Evolutionary conservation across 2,113 vertebrate species (phyloP).

Genomic region (Delphinus delphis): DNA sequence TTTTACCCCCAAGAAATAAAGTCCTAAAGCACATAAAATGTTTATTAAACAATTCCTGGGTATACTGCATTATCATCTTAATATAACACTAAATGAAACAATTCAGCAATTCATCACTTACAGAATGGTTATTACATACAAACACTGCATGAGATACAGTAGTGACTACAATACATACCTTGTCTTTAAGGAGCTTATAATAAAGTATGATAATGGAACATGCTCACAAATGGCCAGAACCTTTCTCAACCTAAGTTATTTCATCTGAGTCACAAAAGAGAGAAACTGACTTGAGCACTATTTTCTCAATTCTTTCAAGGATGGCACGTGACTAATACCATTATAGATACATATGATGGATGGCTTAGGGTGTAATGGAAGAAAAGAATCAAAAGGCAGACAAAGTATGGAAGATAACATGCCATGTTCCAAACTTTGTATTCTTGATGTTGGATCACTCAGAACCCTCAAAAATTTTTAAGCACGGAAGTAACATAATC

Average conservation of each 20-base stretch:
- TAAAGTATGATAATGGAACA: not conserved
- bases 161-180: not conserved
- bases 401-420: not conserved
- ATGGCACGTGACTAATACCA: not conserved
- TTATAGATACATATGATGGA: not conserved
- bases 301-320: slow-evolving; percentile 42
- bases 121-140: not conserved
- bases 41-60: slow-evolving; percentile 24
- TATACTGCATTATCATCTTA: not conserved
- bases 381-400: not conserved
- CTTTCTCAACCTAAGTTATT: not conserved
- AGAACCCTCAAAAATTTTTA: slow-evolving; percentile 32
- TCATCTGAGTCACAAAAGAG: not conserved
- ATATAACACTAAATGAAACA: not conserved
- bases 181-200: slow-evolving; percentile 30
- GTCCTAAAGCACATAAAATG: not conserved
- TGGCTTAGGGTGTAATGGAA: not conserved
- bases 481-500: slow-evolving; percentile 35
- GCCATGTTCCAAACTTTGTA: not conserved
- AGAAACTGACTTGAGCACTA: slow-evolving; percentile 11
- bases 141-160: not conserved
- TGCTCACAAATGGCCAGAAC: not conserved
- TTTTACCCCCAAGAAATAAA: slow-evolving; percentile 4
- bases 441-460: not conserved
- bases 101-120: not conserved